Evolutionary conservation across 2,888 invertebrate species (phyloP), one percentile per base, ranked within the genome.

Genomic region (Caenorhabditis becei): DNA sequence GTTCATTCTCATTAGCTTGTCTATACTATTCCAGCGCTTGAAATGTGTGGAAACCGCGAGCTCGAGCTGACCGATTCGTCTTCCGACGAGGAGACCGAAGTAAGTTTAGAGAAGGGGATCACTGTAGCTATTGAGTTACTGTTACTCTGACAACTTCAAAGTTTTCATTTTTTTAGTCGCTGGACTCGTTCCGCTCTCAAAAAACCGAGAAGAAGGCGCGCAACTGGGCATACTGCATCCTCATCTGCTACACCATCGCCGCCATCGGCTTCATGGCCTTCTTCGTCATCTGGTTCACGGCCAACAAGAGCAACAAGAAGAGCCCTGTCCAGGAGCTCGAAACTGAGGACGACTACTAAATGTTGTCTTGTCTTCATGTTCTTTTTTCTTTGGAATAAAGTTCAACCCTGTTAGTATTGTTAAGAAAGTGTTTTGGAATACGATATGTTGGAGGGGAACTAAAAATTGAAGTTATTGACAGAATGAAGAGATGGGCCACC

Each of bases 231-330:
- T 72, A 63, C 58, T 44, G 47, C 20, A 63, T 72, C 14, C 28
- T 63, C 18, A 41, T 63, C 72, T 56, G 47, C 58, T 72, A 72
- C 72, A 37, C 49, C 14, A 14, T 63, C 8, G 24, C 56, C 24
- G 72, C 72, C 14, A 11, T 63, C 58, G n/a, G 47, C 10, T 58
- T 72, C 37, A 63, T 72, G 56, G 47, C 28, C 18, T 18, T 72
- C 24, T 72, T 72, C 37, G 3, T 72, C 49, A 14, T 63, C 56
- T 72, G 72, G 72, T 58, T 72, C 58, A 63, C 53, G 18, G 20
- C 20, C 18, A 71, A 62, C 14, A 18, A n/a, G n/a, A n/a, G n/a
- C n/a, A n/a, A 24, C 41, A 18, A 47, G n/a, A 24, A 49, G n/a
- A 14, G 16, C 16, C 2, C 58, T 16, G 37, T 49, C n/a, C 7